A percentile compares a stretch with the other conserved stretches of the same genome.
Conservation (phyloP, 2,797 vertebrate genomes). For the Onychomys torridus region DNA sequence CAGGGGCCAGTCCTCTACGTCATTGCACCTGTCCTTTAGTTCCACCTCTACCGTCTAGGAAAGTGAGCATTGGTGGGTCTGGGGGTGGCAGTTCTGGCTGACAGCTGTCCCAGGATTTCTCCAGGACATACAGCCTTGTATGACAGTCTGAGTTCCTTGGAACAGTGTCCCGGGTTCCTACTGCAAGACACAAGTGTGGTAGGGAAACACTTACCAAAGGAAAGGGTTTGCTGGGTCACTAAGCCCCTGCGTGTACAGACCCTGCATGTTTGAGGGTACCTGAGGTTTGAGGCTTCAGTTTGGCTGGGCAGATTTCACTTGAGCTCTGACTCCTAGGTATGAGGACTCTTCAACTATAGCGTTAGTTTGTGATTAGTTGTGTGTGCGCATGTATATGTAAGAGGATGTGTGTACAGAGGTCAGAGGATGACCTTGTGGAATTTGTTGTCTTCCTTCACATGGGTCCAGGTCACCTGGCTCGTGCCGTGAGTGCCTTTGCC, state of each 20-base stretch:
- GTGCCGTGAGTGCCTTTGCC: not conserved
- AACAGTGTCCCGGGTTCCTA: not conserved
- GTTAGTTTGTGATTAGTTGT: not conserved
- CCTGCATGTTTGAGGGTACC: accelerated
- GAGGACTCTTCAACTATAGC: not conserved
- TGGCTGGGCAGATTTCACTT: accelerated
- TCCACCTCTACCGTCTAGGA: too few species aligned
- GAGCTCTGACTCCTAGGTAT: too few species aligned
- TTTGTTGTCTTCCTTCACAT: not conserved
- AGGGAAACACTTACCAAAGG: not conserved
- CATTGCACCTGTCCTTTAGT: not conserved
- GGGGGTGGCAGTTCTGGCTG: too few species aligned
- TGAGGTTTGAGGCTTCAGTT: not conserved
- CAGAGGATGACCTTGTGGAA: not conserved
- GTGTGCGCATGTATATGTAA: not conserved
- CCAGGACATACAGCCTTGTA: accelerated
- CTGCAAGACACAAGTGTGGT: not conserved
- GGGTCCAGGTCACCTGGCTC: not conserved
- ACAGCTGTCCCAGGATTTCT: not conserved
- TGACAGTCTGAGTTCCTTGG: not conserved
- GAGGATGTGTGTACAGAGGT: not conserved
- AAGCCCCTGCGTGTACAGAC: not conserved
- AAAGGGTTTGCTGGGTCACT: not conserved
- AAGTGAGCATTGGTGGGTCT: accelerated
- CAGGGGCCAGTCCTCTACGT: not conserved